Evolutionary conservation across 2,113 vertebrate genomes (phyloP).

Genomic region (Condylura cristata): DNA sequence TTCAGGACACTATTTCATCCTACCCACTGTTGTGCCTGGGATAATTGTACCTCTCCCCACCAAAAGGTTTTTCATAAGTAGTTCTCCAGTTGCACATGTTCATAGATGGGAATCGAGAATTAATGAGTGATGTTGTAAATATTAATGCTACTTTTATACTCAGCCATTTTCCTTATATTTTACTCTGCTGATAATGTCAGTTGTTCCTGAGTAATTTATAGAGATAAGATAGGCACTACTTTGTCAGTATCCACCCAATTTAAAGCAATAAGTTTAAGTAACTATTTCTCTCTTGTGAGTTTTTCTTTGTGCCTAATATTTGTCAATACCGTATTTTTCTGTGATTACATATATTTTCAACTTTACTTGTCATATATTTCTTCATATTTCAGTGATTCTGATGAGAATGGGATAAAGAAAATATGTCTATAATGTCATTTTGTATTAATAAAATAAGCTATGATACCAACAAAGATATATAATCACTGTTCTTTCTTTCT

Average conservation of each 20-base stretch:
- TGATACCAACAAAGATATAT: not conserved
- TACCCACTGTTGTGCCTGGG: not conserved
- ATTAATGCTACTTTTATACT: not conserved
- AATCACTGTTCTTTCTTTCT: too few species aligned
- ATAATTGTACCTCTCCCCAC: not conserved
- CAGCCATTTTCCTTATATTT: not conserved
- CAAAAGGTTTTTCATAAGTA: not conserved
- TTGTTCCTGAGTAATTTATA: not conserved
- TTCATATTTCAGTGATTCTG: not conserved
- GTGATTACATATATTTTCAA: not conserved
- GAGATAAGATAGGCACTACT: not conserved
- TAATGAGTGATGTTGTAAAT: not conserved
- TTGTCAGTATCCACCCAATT: not conserved
- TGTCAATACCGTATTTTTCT: not conserved
- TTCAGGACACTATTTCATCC: not conserved
- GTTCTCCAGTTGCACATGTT: not conserved
- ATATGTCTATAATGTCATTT: not conserved
- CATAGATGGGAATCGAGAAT: not conserved
- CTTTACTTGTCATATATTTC: not conserved
- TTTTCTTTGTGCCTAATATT: not conserved
- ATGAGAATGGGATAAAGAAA: not conserved
- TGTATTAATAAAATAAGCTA: not conserved
- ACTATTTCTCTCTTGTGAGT: not conserved
- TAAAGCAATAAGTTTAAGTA: not conserved
- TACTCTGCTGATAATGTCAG: not conserved